These are phyloP conservation scores for Pangasianodon hypophthalmus DNA, from an alignment of 2,113 vertebrate genomes.

Conservation along the genomic window DNA sequence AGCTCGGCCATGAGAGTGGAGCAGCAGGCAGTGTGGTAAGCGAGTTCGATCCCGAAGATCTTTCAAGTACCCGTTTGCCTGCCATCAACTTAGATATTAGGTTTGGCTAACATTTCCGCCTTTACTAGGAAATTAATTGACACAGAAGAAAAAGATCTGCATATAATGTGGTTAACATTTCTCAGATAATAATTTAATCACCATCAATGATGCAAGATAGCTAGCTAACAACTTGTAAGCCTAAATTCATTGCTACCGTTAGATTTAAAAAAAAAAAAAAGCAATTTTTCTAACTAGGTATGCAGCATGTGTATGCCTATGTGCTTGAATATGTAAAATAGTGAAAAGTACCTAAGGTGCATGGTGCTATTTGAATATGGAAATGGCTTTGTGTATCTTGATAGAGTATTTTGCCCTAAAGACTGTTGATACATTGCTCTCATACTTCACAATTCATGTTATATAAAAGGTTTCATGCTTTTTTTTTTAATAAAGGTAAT, in stretches of 20 bases:
- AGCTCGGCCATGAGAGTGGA: neutral
- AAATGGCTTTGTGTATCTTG: neutral
- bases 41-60: neutral
- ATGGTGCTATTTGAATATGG: neutral
- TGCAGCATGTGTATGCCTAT: neutral
- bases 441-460: neutral
- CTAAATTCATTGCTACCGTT: no score
- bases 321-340: neutral
- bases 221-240: no score
- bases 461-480: neutral
- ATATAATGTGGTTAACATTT: neutral
- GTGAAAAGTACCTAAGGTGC: neutral
- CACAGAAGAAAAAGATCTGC: neutral
- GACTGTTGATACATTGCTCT: neutral
- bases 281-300: neutral
- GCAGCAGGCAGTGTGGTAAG: neutral
- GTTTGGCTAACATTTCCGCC: neutral
- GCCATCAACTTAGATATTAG: neutral
- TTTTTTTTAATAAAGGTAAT: no score
- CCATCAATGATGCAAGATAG: neutral
- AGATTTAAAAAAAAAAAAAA: no score
- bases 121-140: neutral
- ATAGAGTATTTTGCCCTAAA: neutral
- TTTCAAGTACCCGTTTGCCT: neutral
- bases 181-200: neutral